Evolutionary conservation across 2,113 vertebrate genomes (phyloP).

Genomic region (Oncorhynchus tshawytscha): DNA sequence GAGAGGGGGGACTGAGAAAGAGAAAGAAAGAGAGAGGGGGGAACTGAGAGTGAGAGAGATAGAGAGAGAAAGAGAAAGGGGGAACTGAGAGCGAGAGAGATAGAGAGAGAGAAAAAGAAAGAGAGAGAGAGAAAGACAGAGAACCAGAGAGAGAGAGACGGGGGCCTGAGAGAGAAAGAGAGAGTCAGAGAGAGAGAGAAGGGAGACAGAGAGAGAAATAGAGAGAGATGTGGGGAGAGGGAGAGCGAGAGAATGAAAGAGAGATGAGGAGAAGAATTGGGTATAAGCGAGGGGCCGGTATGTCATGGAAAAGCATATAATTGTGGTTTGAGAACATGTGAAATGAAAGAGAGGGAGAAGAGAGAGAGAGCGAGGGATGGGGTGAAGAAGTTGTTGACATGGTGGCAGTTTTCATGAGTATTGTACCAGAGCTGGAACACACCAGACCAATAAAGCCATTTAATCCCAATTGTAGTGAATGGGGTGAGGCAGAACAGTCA

Average conservation of each 20-base stretch:
- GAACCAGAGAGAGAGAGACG: no score
- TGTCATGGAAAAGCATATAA: conserved; percentile 67
- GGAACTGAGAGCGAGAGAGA: background rate
- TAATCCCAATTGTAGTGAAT: conserved; percentile 56
- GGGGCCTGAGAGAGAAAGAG: background rate
- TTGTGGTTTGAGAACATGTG: conserved; percentile 46
- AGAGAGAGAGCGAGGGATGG: conserved; percentile 25
- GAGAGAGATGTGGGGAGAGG: background rate
- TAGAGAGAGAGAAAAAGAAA: background rate
- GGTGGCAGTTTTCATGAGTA: conserved; percentile 66
- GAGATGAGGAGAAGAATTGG: background rate
- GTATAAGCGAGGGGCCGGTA: conserved; percentile 43
- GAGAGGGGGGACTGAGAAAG: no score
- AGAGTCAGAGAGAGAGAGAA: no score
- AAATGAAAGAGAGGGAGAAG: background rate
- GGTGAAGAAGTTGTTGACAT: conserved; percentile 61
- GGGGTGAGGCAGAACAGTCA: conserved; percentile 33
- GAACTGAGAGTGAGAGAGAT: no score
- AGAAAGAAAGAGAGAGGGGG: no score
- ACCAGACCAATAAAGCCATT: conserved; percentile 59
- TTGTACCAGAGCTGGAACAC: conserved; percentile 65
- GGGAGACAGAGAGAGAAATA: no score
- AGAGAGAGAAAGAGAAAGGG: background rate
- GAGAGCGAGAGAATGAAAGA: background rate
- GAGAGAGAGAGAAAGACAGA: no score